phyloP scores from a whole-genome alignment of 2,888 invertebrate species.

The Rhopalosiphum nymphaeae region DNA sequence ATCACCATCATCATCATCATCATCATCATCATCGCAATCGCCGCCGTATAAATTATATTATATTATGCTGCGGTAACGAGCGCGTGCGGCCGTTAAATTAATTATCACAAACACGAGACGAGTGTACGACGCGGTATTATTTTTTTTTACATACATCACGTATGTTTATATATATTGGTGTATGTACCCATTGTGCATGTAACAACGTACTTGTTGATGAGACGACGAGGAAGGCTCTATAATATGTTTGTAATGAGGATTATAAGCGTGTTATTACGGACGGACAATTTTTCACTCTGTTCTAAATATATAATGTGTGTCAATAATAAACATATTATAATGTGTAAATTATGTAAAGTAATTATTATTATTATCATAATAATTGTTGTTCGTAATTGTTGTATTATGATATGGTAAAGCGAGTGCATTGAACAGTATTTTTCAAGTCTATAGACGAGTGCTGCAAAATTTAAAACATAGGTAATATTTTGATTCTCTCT shows the following conservation, averaged over 20 bases:
- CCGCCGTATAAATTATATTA: slow-evolving; percentile 33
- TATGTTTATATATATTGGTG: neutral
- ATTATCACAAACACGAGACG: slow-evolving; percentile 39
- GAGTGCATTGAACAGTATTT: neutral
- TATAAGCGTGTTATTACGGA: neutral
- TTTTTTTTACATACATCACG: slow-evolving; percentile 6
- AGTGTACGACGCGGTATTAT: neutral
- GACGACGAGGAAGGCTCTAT: neutral
- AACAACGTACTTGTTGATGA: neutral
- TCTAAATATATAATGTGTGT: neutral
- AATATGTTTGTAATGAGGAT: neutral
- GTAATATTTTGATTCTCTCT: neutral
- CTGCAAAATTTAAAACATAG: neutral
- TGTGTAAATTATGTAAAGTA: neutral
- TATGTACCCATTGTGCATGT: neutral
- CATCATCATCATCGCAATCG: neutral
- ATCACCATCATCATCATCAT: neutral
- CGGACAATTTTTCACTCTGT: neutral
- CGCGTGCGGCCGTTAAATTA: slow-evolving; percentile 57
- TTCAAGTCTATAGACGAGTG: neutral
- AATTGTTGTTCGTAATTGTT: neutral
- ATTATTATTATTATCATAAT: neutral
- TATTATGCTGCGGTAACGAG: slow-evolving; percentile 33
- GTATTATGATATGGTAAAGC: neutral
- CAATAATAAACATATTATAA: neutral